Conservation (phyloP, 1,140 invertebrate genomes). For the Uloborus diversus region DNA sequence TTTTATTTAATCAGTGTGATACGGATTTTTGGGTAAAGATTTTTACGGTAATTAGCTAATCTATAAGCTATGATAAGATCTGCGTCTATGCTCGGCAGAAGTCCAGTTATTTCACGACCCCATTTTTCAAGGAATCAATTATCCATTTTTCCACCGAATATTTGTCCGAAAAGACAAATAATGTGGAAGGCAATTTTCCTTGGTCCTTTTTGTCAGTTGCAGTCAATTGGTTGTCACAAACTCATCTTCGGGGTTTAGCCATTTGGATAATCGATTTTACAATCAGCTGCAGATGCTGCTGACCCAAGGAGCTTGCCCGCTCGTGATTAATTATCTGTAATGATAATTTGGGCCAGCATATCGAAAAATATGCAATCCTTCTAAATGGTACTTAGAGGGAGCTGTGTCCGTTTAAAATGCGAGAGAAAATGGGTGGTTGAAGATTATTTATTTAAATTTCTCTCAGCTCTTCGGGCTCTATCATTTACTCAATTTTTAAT, state of each 20-base stretch:
- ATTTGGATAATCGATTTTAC: not conserved
- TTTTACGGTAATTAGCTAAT: too few species aligned
- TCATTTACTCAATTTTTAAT: too few species aligned
- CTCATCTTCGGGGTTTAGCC: not conserved
- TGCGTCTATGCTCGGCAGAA: not conserved
- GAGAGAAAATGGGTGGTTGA: too few species aligned
- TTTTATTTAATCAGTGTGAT: too few species aligned
- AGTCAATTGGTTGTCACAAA: not conserved
- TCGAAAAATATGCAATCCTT: not conserved
- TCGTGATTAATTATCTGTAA: not conserved
- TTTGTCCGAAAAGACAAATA: not conserved
- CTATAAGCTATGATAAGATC: too few species aligned
- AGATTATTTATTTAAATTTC: too few species aligned
- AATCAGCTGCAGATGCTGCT: conserved; percentile 9
- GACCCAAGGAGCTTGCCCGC: not conserved
- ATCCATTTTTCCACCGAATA: not conserved
- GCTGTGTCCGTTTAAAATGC: not conserved
- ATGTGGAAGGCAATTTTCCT: not conserved
- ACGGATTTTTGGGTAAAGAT: too few species aligned
- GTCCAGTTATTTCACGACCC: not conserved
- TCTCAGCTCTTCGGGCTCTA: too few species aligned
- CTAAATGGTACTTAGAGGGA: not conserved
- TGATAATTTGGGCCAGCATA: not conserved
- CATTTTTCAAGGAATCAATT: not conserved
- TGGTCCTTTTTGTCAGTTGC: not conserved